phyloP scores from a whole-genome alignment of 2,113 vertebrate genomes.

The Channa maculata region DNA sequence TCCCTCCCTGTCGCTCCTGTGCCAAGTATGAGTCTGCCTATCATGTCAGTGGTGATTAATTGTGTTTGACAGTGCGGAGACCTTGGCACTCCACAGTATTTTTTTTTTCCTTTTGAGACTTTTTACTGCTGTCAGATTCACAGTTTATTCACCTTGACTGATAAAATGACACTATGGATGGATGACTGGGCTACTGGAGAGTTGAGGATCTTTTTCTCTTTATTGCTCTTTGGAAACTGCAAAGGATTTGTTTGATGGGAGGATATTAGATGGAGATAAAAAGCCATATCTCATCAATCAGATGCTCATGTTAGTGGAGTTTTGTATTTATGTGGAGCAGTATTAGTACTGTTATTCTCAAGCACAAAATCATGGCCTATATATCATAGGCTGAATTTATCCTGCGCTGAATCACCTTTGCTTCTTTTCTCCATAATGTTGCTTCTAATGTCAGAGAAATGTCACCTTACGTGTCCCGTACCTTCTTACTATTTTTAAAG shows the following conservation, averaged over 20 bases:
- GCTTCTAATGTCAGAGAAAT: conserved; percentile 2
- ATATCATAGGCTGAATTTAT: neutral
- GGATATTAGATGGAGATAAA: conserved; percentile 44
- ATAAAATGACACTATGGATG: conserved; percentile 37
- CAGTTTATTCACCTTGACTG: conserved; percentile 51
- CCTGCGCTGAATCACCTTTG: neutral
- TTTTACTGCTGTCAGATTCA: conserved; percentile 49
- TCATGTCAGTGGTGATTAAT: conserved; percentile 57
- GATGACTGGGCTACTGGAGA: conserved; percentile 16
- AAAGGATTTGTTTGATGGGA: conserved; percentile 31
- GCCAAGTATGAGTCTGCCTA: conserved; percentile 35
- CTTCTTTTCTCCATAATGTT: neutral
- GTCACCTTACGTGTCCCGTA: neutral
- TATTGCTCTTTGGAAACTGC: conserved; percentile 37
- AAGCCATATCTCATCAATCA: conserved; percentile 37
- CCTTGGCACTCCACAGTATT: conserved; percentile 19
- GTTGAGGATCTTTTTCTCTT: neutral
- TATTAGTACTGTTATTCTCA: neutral
- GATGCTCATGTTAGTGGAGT: neutral
- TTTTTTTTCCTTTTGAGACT: conserved; percentile 42
- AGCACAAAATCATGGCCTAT: neutral
- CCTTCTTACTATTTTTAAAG: neutral
- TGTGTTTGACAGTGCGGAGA: conserved; percentile 35
- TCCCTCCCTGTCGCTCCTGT: conserved; percentile 30
- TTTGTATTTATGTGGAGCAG: neutral